Evolutionary conservation across 2,797 vertebrate species (phyloP).

Genomic region (Euphonia xanthogaster): DNA sequence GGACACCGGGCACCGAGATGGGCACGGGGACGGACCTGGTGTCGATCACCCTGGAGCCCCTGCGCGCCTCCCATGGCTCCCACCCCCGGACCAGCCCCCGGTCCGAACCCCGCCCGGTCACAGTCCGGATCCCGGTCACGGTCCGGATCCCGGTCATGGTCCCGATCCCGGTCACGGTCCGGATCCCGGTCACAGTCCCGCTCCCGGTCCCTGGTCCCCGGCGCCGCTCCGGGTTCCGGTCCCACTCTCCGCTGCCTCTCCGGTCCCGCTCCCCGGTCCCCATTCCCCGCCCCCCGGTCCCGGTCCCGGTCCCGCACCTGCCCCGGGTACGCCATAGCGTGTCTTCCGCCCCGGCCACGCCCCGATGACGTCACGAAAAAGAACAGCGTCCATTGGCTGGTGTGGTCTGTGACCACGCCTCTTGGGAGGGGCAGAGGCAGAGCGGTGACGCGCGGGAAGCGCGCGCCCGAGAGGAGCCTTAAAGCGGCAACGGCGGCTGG

Average conservation of each 20-base stretch:
- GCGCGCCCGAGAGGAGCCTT: neutral
- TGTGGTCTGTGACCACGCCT: accelerated
- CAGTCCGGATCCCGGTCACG: no score
- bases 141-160: no score
- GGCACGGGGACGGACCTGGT: neutral
- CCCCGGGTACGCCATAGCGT: conserved; percentile 16
- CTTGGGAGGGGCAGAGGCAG: accelerated
- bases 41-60: neutral
- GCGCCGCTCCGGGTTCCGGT: neutral
- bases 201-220: no score
- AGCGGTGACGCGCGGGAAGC: neutral
- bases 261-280: neutral
- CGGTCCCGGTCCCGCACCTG: neutral
- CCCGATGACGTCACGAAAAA: accelerated
- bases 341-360: neutral
- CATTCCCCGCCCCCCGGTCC: neutral
- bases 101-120: neutral
- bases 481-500: neutral
- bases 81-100: neutral
- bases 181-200: no score
- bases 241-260: neutral
- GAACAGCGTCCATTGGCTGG: no score
- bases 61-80: accelerated
- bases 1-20: no score
- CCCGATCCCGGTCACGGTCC: no score